phyloP scores from a whole-genome alignment of 2,797 vertebrate species.

The Hypotaenidia okinawae region DNA sequence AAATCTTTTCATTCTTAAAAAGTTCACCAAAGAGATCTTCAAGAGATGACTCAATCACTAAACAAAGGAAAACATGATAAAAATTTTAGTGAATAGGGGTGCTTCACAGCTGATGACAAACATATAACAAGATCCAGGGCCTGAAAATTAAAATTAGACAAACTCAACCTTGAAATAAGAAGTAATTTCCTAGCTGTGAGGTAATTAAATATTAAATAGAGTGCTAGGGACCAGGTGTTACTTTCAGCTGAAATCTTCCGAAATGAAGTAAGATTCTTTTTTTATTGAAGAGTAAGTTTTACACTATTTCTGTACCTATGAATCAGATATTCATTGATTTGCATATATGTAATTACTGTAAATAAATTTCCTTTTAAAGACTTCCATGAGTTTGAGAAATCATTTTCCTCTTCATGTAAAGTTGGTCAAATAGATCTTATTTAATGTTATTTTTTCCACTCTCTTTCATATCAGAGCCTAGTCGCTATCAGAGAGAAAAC shows the following conservation, averaged over 20 bases:
- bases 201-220: conserved; percentile 2
- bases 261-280: neutral
- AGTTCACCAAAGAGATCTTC: neutral
- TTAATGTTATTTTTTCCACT: neutral
- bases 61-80: neutral
- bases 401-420: neutral
- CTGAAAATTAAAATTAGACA: conserved; percentile 23
- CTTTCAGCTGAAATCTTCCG: neutral
- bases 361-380: neutral
- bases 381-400: neutral
- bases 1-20: neutral
- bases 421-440: neutral
- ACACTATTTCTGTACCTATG: neutral
- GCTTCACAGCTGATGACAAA: neutral
- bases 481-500: neutral
- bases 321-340: neutral
- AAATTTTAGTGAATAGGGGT: neutral
- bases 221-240: neutral
- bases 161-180: conserved; percentile 27
- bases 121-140: neutral
- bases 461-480: neutral
- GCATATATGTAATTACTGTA: neutral
- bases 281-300: neutral
- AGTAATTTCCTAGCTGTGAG: neutral
- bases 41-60: neutral